Percentiles rank a stretch among this genome's conserved stretches.
Evolutionary conservation across 2,797 vertebrate species (phyloP).

Genomic region (Coregonus ussuriensis): DNA sequence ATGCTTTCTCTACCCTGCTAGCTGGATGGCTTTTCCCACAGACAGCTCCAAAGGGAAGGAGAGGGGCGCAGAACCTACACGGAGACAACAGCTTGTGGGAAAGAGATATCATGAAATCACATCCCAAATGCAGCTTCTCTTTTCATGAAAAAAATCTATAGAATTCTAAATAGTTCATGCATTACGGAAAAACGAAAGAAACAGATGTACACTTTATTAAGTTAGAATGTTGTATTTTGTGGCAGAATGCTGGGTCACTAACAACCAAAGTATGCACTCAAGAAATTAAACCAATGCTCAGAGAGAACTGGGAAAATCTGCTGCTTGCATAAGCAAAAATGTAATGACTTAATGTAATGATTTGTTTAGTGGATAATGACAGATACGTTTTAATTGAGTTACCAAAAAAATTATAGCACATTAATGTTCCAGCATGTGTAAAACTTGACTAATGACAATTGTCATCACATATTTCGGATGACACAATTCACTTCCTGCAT

Average conservation of each 20-base stretch:
- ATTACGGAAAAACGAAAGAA: conserved; percentile 32
- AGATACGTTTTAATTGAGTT: not conserved
- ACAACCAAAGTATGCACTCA: conserved; percentile 13
- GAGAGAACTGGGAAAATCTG: not conserved
- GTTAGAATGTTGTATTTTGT: conserved; percentile 20
- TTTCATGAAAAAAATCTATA: conserved; percentile 39
- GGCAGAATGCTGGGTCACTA: conserved; percentile 24
- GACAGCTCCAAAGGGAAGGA: conserved; percentile 30
- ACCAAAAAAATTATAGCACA: not conserved
- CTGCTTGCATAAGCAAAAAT: not conserved
- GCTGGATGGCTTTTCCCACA: conserved; percentile 72
- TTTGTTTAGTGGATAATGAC: not conserved
- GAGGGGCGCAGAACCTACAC: conserved; percentile 55
- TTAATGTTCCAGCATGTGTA: not conserved
- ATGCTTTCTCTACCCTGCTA: conserved; percentile 51
- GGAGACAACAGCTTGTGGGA: conserved; percentile 65
- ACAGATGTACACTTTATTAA: conserved; percentile 31
- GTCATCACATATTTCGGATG: not conserved
- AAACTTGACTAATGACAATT: not conserved
- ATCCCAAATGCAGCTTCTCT: conserved; percentile 53
- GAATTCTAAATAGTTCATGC: conserved; percentile 56
- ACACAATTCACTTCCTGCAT: not conserved
- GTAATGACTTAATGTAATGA: not conserved
- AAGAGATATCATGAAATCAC: conserved; percentile 63
- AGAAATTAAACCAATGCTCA: conserved; percentile 9